Conservation (phyloP, 1,140 invertebrate genomes). For the Akabosia matsudoensis region DNA sequence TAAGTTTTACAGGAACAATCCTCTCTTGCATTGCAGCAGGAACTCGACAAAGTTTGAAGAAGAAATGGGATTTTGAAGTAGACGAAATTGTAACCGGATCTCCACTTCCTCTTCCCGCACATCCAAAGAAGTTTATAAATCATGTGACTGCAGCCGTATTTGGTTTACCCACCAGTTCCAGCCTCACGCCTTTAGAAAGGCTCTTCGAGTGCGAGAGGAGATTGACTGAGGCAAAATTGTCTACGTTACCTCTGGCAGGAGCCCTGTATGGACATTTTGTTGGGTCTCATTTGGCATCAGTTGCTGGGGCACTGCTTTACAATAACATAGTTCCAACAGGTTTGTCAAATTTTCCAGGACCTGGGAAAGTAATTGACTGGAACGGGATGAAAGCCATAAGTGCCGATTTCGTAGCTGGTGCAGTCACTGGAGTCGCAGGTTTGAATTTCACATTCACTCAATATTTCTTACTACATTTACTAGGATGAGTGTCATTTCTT, state of each 20-base stretch:
- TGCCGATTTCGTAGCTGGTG: neutral
- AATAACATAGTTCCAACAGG: neutral
- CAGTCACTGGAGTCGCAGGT: neutral
- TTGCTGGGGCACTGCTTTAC: neutral
- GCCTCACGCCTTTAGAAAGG: neutral
- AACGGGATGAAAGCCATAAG: neutral
- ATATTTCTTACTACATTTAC: neutral
- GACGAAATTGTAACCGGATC: neutral
- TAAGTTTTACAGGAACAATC: neutral
- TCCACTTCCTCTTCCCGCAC: neutral
- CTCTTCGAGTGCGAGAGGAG: neutral
- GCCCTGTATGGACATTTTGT: neutral
- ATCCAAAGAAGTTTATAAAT: neutral
- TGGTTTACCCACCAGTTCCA: neutral
- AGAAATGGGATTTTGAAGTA: neutral
- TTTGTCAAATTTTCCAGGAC: slow-evolving; percentile 2
- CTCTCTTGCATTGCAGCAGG: neutral
- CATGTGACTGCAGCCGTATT: neutral
- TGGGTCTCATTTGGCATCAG: neutral
- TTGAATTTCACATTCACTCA: neutral
- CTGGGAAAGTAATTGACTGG: neutral
- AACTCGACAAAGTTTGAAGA: neutral
- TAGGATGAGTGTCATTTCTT: neutral
- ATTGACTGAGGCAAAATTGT: neutral
- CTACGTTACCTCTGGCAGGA: neutral